Evolutionary conservation across 1,140 invertebrate genomes (phyloP), one percentile per base, ranked within the genome.

Genomic region (Aethina tumida): DNA sequence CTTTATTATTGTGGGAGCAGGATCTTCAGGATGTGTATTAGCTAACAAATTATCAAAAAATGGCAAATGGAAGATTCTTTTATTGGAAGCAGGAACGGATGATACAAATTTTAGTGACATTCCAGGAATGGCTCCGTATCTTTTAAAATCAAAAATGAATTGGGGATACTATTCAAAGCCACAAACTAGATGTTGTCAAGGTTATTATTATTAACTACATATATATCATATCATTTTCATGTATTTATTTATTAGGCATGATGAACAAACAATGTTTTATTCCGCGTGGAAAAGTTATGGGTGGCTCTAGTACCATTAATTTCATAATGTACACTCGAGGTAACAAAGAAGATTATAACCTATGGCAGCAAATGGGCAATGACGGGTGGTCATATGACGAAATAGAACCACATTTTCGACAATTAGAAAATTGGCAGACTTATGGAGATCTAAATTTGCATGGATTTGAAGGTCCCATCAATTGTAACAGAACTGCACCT

Each of bases 261-360:
- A 45, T 55, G 10, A 60, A 65, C n/a, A 55, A 63, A 17, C 56
- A 61, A 17, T 79, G 75, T 46, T 68, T 63, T 21, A 69, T 73
- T 66, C 75, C 76, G 0, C 57, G 73, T 30, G 77, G 77, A 2
- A 74, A 68, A 50, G 73, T 68, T 0, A 52, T 83, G 1, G 87
- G 86, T 1, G 87, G 87, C 1, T 73, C 76, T 1, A 83, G 79
- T 13, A 75, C 81, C 2, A 73, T 93, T 14, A 92, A 93, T 57
- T 85, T 77, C 35, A 88, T 92, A 84, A 78, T 90, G 9, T 90
- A 92, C 57, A 79, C 85, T 1, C 67, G 89, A 21, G 89, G 88
- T 0, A 77, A 86, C 63, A 67, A 67, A 2, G 39, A 50, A 21
- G 74, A 77, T 43, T 75, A 67, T 38, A 67, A 76, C 35, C 58